Evolutionary conservation across 2,113 vertebrate genomes (phyloP).

Genomic region (Dolichotis patagonum): DNA sequence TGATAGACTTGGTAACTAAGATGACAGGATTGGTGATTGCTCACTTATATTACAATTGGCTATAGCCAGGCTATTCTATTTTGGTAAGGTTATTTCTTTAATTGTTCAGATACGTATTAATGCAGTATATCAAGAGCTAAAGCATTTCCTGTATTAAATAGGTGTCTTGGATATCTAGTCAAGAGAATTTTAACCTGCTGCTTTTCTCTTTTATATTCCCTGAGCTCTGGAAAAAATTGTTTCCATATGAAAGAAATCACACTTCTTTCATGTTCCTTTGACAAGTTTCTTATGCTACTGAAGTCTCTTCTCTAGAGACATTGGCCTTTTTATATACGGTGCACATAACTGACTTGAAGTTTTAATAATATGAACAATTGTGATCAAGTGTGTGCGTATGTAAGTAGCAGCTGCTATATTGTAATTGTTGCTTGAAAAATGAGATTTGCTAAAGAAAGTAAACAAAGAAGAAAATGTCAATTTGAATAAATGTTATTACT

Average conservation of each 20-base stretch:
- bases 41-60: not conserved
- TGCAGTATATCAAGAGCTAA: not conserved
- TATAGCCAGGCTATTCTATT: not conserved
- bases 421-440: not conserved
- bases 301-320: not conserved
- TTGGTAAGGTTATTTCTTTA: not conserved
- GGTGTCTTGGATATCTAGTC: not conserved
- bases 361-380: not conserved
- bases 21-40: not conserved
- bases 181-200: constrained; percentile 6
- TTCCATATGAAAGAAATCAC: not conserved
- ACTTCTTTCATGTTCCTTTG: constrained; percentile 24
- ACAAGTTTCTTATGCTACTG: not conserved
- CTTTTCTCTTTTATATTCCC: constrained; percentile 3
- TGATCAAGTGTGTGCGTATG: not conserved
- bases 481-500: not conserved
- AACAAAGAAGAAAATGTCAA: not conserved
- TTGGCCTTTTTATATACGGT: not conserved
- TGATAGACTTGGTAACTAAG: not conserved
- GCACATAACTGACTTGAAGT: not conserved
- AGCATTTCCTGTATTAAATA: not conserved
- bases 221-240: not conserved
- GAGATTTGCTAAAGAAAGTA: not conserved
- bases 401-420: not conserved
- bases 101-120: not conserved